Conservation (phyloP, 2,797 vertebrate species). For the Luscinia megarhynchos region DNA sequence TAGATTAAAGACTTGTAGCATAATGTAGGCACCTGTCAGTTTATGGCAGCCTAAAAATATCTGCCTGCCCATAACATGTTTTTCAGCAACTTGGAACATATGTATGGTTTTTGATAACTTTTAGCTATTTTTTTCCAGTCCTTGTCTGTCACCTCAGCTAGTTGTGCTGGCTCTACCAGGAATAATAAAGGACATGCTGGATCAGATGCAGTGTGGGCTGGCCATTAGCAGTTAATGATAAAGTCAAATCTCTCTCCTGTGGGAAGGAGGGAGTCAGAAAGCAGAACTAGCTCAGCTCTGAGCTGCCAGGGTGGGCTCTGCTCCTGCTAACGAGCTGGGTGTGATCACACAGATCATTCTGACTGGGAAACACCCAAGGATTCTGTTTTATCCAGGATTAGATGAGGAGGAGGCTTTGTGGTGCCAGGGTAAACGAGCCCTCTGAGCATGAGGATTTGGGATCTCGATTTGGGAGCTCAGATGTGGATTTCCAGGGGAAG, state of each 20-base stretch:
- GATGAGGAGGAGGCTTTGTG: not conserved
- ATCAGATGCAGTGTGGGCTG: constrained; percentile 17
- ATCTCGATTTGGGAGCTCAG: not conserved
- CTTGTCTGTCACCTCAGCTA: constrained; percentile 54
- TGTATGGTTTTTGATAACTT: not conserved
- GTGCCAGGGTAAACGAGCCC: not conserved
- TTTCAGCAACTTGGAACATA: constrained; percentile 31
- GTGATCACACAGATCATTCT: not conserved
- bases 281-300: not conserved
- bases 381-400: not conserved
- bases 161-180: not conserved
- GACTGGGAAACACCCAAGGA: not conserved
- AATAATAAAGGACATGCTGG: constrained; percentile 9
- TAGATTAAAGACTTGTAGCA: constrained; percentile 24
- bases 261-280: not conserved
- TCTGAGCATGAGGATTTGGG: not conserved
- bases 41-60: constrained; percentile 54
- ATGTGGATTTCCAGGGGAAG: not conserved
- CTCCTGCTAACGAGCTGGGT: not conserved
- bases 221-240: not conserved
- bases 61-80: constrained; percentile 34
- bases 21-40: constrained; percentile 42
- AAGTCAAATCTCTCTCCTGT: not conserved
- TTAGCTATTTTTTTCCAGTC: not conserved
- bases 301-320: not conserved